A percentile compares a stretch with the other conserved stretches of the same genome.
phyloP scores from a whole-genome alignment of 1,140 invertebrate genomes.

The Aethina tumida region DNA sequence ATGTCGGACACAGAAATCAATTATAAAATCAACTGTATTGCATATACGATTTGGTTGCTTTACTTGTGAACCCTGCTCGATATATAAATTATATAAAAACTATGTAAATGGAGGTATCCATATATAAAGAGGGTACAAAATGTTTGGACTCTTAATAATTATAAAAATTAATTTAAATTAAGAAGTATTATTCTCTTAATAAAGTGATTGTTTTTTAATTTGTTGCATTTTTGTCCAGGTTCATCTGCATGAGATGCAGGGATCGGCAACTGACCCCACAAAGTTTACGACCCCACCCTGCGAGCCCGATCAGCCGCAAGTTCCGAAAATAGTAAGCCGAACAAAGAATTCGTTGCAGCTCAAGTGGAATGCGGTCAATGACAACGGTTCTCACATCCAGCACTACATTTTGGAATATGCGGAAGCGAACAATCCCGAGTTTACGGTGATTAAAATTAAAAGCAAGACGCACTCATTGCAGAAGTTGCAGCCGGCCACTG shows the following conservation, averaged over 20 bases:
- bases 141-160: too few species aligned
- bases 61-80: too few species aligned
- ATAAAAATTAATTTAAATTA: too few species aligned
- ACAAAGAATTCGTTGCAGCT: slow-evolving; percentile 48
- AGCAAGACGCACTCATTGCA: slow-evolving; percentile 57
- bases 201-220: too few species aligned
- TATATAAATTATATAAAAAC: too few species aligned
- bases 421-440: slow-evolving; percentile 54
- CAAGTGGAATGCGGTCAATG: slow-evolving; percentile 54
- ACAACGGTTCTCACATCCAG: slow-evolving; percentile 69
- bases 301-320: slow-evolving; percentile 50
- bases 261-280: slow-evolving; percentile 40
- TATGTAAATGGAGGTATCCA: too few species aligned
- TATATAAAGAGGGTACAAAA: too few species aligned
- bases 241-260: slow-evolving; percentile 42
- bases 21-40: too few species aligned
- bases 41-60: too few species aligned
- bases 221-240: too few species aligned
- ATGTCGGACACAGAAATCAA: too few species aligned
- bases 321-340: slow-evolving; percentile 48
- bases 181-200: too few species aligned
- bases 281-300: slow-evolving; percentile 54
- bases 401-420: slow-evolving; percentile 74
- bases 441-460: slow-evolving; percentile 55
- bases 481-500: slow-evolving; percentile 61